Conservation (phyloP, 2,113 vertebrate species). For the Aphyosemion australe region DNA sequence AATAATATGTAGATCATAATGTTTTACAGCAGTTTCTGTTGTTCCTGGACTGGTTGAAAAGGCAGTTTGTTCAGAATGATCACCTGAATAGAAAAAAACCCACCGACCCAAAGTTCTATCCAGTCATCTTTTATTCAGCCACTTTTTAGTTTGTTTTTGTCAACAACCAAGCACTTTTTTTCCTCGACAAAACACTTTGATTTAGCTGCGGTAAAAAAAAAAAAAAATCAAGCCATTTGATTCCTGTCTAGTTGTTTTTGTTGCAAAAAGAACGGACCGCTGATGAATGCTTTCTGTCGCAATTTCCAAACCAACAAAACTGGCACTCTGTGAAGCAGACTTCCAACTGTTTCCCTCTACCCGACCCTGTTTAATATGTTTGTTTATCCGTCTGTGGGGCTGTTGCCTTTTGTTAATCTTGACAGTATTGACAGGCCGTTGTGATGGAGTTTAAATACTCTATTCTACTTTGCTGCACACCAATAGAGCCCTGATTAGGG, state of each 20-base stretch:
- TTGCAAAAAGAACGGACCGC: slow-evolving; percentile 13
- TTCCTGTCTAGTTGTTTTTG: slow-evolving; percentile 35
- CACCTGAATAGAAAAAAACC: slow-evolving; percentile 26
- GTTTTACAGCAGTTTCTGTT: slow-evolving; percentile 4
- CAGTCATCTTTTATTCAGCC: slow-evolving; percentile 37
- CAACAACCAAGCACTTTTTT: slow-evolving; percentile 32
- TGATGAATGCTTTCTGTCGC: slow-evolving; percentile 43
- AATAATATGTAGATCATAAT: slow-evolving; percentile 12
- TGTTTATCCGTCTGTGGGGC: slow-evolving; percentile 58
- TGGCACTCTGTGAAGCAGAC: slow-evolving; percentile 33
- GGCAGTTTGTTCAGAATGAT: slow-evolving; percentile 35
- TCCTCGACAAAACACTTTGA: slow-evolving; percentile 42
- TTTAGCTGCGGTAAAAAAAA: slow-evolving; percentile 4
- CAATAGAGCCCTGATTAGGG: slow-evolving; percentile 28
- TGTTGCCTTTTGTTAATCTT: slow-evolving; percentile 56
- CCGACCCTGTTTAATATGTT: slow-evolving; percentile 53
- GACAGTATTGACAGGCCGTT: slow-evolving; percentile 33
- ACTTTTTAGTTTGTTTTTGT: slow-evolving; percentile 4
- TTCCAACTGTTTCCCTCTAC: slow-evolving; percentile 42
- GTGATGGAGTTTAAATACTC: slow-evolving; percentile 34
- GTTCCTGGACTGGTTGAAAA: background rate
- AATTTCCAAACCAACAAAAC: slow-evolving; percentile 49
- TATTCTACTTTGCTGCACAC: slow-evolving; percentile 42
- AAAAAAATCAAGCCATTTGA: slow-evolving; percentile 31
- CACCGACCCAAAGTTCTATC: slow-evolving; percentile 27